Conservation (phyloP, 2,888 invertebrate species). For the Nycteola revayana region DNA sequence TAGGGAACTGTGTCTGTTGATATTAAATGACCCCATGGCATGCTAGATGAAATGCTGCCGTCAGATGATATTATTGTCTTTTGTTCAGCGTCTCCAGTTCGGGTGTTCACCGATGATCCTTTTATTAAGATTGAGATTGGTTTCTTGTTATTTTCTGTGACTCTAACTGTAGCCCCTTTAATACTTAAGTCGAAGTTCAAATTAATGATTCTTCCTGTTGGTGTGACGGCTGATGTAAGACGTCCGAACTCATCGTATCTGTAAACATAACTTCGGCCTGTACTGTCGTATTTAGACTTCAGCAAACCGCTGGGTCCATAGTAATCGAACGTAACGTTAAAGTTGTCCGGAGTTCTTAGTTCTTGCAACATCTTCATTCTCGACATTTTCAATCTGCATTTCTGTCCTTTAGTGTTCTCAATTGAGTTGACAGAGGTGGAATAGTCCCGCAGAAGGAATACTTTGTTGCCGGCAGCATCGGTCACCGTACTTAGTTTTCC, state of each 20-base stretch:
- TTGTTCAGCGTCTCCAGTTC: slow-evolving; percentile 91
- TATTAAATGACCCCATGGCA: slow-evolving; percentile 93
- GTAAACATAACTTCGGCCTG: slow-evolving; percentile 95
- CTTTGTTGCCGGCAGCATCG: slow-evolving; percentile 95
- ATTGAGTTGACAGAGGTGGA: slow-evolving; percentile 95
- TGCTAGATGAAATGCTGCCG: slow-evolving; percentile 90
- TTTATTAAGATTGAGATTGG: slow-evolving; percentile 93
- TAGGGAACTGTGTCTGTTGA: slow-evolving; percentile 96
- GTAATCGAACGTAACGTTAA: slow-evolving; percentile 96
- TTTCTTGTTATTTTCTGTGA: slow-evolving; percentile 91
- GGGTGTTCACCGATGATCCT: slow-evolving; percentile 91
- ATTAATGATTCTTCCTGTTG: slow-evolving; percentile 96
- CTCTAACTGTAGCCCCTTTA: slow-evolving; percentile 93
- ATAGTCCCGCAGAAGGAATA: slow-evolving; percentile 91
- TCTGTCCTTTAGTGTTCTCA: slow-evolving; percentile 96
- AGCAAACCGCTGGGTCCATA: slow-evolving; percentile 94
- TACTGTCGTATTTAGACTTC: slow-evolving; percentile 93
- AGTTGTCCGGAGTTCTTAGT: slow-evolving; percentile 95
- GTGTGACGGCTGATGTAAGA: slow-evolving; percentile 94
- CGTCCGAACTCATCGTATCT: slow-evolving; percentile 97
- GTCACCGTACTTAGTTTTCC: slow-evolving; percentile 97
- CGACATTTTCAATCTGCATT: slow-evolving; percentile 94
- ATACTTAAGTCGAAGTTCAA: slow-evolving; percentile 94
- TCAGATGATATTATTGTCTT: slow-evolving; percentile 90
- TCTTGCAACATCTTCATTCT: slow-evolving; percentile 96